Evolutionary conservation across 2,797 vertebrate species (phyloP), one percentile per base, ranked within the genome.

Genomic region (Brachyrhaphis roseni): DNA sequence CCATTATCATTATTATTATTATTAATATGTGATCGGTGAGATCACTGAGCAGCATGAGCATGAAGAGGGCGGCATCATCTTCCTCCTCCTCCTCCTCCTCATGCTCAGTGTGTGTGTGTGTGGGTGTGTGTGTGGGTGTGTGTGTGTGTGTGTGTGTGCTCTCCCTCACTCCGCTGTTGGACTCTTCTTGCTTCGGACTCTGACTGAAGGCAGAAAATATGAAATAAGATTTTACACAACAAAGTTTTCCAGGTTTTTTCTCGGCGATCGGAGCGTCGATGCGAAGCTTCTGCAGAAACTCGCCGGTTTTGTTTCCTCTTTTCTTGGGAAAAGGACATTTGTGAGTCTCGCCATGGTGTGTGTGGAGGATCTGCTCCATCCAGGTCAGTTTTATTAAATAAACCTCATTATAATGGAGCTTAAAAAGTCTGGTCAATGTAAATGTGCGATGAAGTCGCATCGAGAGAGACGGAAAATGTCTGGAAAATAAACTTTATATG

Each of bases 321-420:
- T 68, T 64, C 53, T 23, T 26, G 20, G 15, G 7, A 31, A 79
- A 26, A 6, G 2, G 28, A 55, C 64, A 64, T 70, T 26, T 45
- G 8, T 39, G 59, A 53, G 28, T 13, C 34, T 18, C 28, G 72
- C 49, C 49, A 39, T 28, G 64, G 4, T 47, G 31, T 68, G 46
- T 39, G 51, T 15, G 53, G 66, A 79, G 49, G 82, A 79, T 34
- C 64, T 15, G 62, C 82, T 68, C 47, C 20, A 34, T 26, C 62
- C 75, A 80, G 82, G 78, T 84, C 72, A 80, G 82, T 76, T 66
- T 76, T 4, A 66, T 39, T 7, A n/a, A 72, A 49, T 28, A 55
- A 64, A 55, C 41, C 16, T 10, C 59, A 46, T 76, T 47, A 66
- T 71, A 70, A n/a, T 34, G 36, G 23, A 47, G 5, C 13, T n/a